phyloP scores from a whole-genome alignment of 2,113 vertebrate genomes.

The Anolis sagrei region DNA sequence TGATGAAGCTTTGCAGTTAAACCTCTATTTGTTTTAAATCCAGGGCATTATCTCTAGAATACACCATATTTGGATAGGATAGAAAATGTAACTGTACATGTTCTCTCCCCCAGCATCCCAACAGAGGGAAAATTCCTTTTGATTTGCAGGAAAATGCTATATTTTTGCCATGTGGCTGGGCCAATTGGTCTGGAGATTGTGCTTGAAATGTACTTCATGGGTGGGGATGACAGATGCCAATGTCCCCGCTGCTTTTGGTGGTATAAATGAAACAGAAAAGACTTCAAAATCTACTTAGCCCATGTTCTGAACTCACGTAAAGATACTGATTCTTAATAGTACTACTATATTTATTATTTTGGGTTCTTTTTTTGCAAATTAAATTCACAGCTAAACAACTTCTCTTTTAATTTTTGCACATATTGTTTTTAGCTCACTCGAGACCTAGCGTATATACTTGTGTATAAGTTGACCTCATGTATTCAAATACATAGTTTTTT shows the following conservation, averaged over 20 bases:
- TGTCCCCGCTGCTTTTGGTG: not conserved
- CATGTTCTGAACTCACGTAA: not conserved
- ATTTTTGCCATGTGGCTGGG: not conserved
- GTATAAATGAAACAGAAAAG: not conserved
- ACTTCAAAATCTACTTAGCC: not conserved
- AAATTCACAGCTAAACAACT: fast-evolving
- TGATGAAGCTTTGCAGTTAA: conserved; percentile 11
- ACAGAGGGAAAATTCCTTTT: not conserved
- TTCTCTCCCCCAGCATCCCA: not conserved
- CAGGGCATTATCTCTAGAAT: not conserved
- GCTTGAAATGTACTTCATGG: not conserved
- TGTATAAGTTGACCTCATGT: no score
- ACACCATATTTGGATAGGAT: not conserved
- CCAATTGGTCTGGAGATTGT: not conserved
- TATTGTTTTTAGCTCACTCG: not conserved
- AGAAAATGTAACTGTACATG: not conserved
- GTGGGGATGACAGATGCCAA: not conserved
- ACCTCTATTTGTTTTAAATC: not conserved
- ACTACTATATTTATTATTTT: not conserved
- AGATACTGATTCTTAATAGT: not conserved
- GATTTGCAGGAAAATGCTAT: not conserved
- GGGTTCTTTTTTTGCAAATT: not conserved
- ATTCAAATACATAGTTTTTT: no score
- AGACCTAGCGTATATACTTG: no score
- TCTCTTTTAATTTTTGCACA: not conserved